Evolutionary conservation across 2,113 vertebrate genomes (phyloP).

Genomic region (Argyrosomus japonicus): DNA sequence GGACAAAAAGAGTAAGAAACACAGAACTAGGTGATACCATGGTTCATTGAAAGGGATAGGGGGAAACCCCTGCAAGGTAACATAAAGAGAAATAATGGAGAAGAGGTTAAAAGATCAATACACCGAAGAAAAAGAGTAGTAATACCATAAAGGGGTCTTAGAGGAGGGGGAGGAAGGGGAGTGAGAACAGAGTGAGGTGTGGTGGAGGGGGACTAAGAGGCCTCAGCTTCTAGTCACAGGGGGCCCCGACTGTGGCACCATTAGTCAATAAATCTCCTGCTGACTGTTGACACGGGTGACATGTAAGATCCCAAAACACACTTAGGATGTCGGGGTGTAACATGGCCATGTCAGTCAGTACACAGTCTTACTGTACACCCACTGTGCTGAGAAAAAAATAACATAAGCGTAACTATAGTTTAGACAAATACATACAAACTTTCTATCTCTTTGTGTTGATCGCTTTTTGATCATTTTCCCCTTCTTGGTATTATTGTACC

Average conservation of each 20-base stretch:
- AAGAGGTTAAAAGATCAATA: slow-evolving; percentile 31
- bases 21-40: not conserved
- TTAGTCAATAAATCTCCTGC: slow-evolving; percentile 74
- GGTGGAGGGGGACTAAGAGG: slow-evolving; percentile 43
- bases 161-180: slow-evolving; percentile 19
- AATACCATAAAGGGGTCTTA: slow-evolving; percentile 16
- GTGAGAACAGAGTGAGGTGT: slow-evolving; percentile 42
- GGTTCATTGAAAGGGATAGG: not conserved
- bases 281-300: slow-evolving; percentile 80
- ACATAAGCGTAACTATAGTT: not conserved
- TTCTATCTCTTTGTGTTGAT: not conserved
- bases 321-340: slow-evolving; percentile 64
- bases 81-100: slow-evolving; percentile 19
- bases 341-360: slow-evolving; percentile 34
- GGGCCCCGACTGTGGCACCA: slow-evolving; percentile 65
- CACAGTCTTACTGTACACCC: not conserved
- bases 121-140: slow-evolving; percentile 25
- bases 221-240: slow-evolving; percentile 47
- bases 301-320: slow-evolving; percentile 75
- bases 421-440: not conserved
- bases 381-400: not conserved
- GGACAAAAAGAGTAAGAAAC: slow-evolving; percentile 41
- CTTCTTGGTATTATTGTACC: slow-evolving; percentile 15
- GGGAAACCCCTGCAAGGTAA: not conserved
- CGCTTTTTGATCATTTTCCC: not conserved